These are phyloP conservation scores for Zaprionus ghesquierei DNA, from an alignment of 1,140 invertebrate genomes.

Conservation along the genomic window DNA sequence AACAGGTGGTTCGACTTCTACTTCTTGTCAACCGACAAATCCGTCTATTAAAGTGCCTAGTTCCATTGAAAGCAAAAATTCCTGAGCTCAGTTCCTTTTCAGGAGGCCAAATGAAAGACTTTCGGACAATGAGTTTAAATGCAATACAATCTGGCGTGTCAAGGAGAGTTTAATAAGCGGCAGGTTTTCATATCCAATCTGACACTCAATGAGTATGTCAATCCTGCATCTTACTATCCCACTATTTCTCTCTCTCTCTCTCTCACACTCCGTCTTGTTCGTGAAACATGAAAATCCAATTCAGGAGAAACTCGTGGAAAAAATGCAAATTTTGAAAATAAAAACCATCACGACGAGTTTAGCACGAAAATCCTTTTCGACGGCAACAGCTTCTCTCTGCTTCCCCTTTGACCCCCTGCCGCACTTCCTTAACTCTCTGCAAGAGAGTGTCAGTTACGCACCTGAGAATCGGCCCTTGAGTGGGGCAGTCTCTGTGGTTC, in stretches of 20 bases:
- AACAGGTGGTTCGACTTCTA: background rate
- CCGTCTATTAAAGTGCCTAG: constrained; percentile 20
- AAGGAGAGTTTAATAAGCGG: constrained; percentile 17
- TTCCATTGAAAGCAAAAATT: background rate
- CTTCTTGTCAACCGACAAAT: constrained; percentile 18
- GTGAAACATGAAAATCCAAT: constrained; percentile 30
- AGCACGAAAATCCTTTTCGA: constrained; percentile 59
- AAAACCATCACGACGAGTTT: constrained; percentile 13
- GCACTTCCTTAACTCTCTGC: background rate
- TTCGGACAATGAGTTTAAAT: constrained; percentile 26
- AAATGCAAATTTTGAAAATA: background rate
- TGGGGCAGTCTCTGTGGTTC: background rate
- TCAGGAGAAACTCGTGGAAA: background rate
- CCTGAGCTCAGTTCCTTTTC: background rate
- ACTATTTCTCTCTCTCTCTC: background rate
- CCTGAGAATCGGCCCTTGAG: constrained; percentile 10
- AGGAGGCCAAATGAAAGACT: background rate
- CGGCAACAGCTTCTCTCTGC: constrained; percentile 56
- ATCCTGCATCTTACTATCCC: constrained; percentile 11
- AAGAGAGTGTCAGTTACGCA: constrained; percentile 6
- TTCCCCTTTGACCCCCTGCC: no score
- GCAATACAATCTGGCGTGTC: constrained; percentile 24
- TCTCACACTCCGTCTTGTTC: background rate
- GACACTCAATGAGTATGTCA: constrained; percentile 48
- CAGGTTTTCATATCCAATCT: constrained; percentile 36